A percentile compares a stretch with the other conserved stretches of the same genome.
Conservation (phyloP, 2,797 vertebrate species). For the Artibeus jamaicensis region DNA sequence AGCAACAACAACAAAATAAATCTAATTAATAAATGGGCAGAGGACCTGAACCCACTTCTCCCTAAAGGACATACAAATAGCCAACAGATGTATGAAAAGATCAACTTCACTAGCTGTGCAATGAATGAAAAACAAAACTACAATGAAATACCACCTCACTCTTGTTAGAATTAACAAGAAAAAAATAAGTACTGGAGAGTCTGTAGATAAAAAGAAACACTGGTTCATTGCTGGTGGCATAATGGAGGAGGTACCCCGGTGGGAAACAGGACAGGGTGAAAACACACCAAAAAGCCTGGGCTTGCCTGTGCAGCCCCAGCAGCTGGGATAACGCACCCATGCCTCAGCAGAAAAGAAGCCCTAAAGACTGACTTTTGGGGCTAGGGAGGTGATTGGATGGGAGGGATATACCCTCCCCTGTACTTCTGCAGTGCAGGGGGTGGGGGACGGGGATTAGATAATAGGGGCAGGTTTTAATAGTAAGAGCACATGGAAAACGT, state of each 20-base stretch:
- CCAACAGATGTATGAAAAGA: background rate
- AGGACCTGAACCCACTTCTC: background rate
- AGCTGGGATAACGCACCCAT: background rate
- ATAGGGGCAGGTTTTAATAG: background rate
- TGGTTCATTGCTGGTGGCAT: background rate
- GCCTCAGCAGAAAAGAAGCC: background rate
- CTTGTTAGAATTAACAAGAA: background rate
- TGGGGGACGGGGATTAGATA: rapidly evolving
- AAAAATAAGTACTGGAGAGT: background rate
- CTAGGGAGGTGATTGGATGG: background rate
- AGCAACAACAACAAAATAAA: background rate
- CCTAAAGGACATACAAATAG: background rate
- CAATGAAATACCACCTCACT: background rate
- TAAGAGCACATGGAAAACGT: background rate
- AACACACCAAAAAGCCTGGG: background rate
- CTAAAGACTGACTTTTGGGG: background rate
- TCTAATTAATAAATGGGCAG: background rate
- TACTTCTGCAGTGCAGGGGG: too few relatives aligned
- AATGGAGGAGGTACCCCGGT: too few relatives aligned
- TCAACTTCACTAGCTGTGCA: background rate
- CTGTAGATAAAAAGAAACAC: background rate
- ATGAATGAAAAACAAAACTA: background rate
- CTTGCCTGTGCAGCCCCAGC: rapidly evolving
- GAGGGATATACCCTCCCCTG: background rate
- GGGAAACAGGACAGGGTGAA: too few relatives aligned